These are phyloP conservation scores for Apocheima hispidaria DNA, from an alignment of 2,888 invertebrate genomes.

Conservation along the genomic window DNA sequence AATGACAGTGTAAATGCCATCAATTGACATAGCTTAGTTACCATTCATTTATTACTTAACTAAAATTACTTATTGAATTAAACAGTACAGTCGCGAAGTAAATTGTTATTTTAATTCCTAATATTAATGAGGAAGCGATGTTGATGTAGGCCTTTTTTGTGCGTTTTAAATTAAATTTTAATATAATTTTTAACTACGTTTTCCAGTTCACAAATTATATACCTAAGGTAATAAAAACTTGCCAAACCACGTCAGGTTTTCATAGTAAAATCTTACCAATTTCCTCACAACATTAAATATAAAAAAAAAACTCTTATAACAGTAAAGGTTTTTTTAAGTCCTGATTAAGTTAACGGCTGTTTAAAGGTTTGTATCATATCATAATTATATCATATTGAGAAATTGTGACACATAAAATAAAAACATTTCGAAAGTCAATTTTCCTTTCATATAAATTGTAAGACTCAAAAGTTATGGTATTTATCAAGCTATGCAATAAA, in stretches of 20 bases:
- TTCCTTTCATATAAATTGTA: background rate
- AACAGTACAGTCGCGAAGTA: slow-evolving; percentile 45
- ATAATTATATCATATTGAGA: too few species aligned
- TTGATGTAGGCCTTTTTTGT: slow-evolving; percentile 39
- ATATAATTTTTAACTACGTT: slow-evolving; percentile 6
- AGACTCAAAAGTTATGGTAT: slow-evolving; percentile 9
- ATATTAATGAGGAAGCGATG: slow-evolving; percentile 37
- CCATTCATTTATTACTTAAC: slow-evolving; percentile 68
- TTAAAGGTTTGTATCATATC: too few species aligned
- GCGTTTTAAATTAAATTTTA: slow-evolving; percentile 34
- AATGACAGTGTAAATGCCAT: slow-evolving; percentile 58
- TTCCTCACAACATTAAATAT: too few species aligned
- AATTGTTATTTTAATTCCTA: slow-evolving; percentile 37
- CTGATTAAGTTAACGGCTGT: too few species aligned
- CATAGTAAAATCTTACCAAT: too few species aligned
- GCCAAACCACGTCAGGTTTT: too few species aligned
- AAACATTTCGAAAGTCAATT: background rate
- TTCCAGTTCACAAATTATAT: background rate
- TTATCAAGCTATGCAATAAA: slow-evolving; percentile 23
- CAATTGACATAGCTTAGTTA: slow-evolving; percentile 77
- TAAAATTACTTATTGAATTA: slow-evolving; percentile 58
- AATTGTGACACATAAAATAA: too few species aligned
- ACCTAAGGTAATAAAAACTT: background rate
- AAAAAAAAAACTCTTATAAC: too few species aligned
- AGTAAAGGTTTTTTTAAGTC: too few species aligned